These are phyloP conservation scores for Melipona quadrifasciata DNA, from an alignment of 1,140 invertebrate species.

Conservation along the genomic window DNA sequence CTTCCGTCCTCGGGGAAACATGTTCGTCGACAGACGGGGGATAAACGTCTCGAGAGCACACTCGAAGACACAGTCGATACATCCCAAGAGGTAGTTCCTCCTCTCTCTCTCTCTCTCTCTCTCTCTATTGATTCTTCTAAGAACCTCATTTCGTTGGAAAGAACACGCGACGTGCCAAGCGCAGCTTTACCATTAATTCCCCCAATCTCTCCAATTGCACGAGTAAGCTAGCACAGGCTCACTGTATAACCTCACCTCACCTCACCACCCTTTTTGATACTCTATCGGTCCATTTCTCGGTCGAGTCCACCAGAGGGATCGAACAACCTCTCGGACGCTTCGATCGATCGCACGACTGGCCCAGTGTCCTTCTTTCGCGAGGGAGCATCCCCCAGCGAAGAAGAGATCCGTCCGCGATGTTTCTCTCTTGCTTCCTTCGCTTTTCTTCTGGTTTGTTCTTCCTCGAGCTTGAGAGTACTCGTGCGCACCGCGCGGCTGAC, in stretches of 20 bases:
- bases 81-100: background rate
- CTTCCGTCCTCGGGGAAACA: background rate
- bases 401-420: constrained; percentile 1
- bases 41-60: background rate
- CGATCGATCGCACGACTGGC: background rate
- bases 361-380: background rate
- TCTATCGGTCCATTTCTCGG: background rate
- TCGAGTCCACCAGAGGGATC: background rate
- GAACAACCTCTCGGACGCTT: background rate
- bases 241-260: background rate
- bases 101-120: background rate
- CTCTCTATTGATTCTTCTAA: background rate
- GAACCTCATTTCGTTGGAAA: background rate
- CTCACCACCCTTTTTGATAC: background rate
- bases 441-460: background rate
- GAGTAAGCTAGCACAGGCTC: too few relatives aligned
- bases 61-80: background rate
- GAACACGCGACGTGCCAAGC: background rate
- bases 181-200: background rate
- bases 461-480: background rate
- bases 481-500: background rate
- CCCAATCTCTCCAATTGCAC: background rate
- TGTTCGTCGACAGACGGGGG: background rate
- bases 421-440: too few relatives aligned
- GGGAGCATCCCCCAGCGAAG: constrained; percentile 5